Percentiles rank a stretch among this genome's conserved stretches.
These are phyloP conservation scores for Phaethon lepturus DNA, from an alignment of 2,113 vertebrate species.

Conservation along the genomic window DNA sequence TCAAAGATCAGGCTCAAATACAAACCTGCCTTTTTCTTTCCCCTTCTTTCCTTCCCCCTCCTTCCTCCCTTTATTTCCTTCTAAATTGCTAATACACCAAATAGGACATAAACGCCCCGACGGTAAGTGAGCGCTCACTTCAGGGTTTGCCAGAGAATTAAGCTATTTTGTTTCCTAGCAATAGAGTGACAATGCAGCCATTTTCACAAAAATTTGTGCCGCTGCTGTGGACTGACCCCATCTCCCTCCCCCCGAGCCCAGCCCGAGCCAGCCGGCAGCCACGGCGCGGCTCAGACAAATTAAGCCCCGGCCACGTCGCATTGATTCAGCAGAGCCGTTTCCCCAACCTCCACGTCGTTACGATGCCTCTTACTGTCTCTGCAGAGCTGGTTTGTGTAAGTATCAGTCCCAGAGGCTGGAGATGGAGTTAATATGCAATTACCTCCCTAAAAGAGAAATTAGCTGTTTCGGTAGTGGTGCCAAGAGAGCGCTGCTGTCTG, in stretches of 20 bases:
- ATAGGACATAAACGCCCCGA: neutral
- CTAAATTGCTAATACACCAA: neutral
- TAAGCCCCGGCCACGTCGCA: neutral
- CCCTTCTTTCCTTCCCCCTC: neutral
- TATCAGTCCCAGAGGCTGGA: neutral
- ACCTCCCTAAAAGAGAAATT: neutral
- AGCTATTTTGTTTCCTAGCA: neutral
- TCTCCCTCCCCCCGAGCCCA: neutral
- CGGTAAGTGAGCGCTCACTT: neutral
- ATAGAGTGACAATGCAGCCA: neutral
- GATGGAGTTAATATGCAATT: neutral
- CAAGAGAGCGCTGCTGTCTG: too few relatives aligned
- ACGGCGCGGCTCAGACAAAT: rapidly evolving
- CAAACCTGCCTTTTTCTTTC: neutral
- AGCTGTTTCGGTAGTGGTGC: too few relatives aligned
- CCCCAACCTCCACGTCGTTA: neutral
- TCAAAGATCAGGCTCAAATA: neutral
- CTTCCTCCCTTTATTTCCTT: neutral
- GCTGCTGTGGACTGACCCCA: neutral
- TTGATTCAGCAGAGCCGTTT: neutral
- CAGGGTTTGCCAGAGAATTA: neutral
- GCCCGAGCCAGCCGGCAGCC: neutral
- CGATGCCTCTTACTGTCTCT: neutral
- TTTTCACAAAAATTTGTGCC: neutral
- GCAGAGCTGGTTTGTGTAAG: neutral